Evolutionary conservation across 2,797 vertebrate species (phyloP).

Genomic region (Moxostoma hubbsi): DNA sequence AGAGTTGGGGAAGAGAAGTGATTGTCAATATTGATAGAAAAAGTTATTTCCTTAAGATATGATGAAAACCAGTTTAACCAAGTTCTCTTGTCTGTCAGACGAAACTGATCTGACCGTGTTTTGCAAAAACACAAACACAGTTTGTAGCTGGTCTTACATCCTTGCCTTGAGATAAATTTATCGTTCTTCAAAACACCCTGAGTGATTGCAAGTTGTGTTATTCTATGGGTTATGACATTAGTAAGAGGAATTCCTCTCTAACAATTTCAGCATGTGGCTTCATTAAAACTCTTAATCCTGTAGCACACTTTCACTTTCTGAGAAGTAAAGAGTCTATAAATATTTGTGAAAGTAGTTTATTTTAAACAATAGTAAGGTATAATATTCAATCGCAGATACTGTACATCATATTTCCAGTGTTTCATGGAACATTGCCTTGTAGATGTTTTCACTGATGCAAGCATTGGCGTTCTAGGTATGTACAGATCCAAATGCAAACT

Average conservation of each 20-base stretch:
- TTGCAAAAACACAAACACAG: constrained; percentile 7
- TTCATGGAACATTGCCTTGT: not conserved
- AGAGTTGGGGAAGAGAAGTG: too few relatives aligned
- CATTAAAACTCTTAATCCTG: not conserved
- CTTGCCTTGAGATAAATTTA: not conserved
- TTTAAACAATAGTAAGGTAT: not conserved
- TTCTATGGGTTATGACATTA: constrained; percentile 6
- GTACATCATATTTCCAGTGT: not conserved
- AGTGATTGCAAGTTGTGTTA: not conserved
- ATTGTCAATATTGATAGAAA: too few relatives aligned
- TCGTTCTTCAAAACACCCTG: constrained; percentile 9
- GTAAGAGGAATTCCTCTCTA: constrained; percentile 22
- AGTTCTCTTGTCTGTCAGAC: not conserved
- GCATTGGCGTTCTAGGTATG: not conserved
- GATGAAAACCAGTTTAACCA: too few relatives aligned
- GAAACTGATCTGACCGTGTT: not conserved
- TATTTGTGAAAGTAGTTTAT: constrained; percentile 5
- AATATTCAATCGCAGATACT: not conserved
- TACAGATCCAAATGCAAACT: not conserved
- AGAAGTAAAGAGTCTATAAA: not conserved
- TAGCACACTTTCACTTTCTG: not conserved
- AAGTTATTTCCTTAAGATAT: too few relatives aligned
- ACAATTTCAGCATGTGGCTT: not conserved
- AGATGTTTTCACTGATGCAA: not conserved
- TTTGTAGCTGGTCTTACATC: not conserved